phyloP scores from a whole-genome alignment of 2,113 vertebrate genomes.

The Marmota monax region DNA sequence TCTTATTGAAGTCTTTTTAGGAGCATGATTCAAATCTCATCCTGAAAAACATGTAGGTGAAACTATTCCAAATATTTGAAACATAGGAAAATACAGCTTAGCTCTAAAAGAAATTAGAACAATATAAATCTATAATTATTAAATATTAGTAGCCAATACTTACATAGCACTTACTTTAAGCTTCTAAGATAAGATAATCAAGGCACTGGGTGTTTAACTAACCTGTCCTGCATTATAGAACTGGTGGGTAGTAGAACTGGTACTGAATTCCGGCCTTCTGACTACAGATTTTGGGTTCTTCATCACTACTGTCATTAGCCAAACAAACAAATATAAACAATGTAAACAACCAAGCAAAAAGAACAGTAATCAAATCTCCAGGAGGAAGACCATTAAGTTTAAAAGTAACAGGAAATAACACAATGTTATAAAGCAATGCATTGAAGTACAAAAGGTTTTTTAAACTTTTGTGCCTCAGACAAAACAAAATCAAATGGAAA shows the following conservation, averaged over 20 bases:
- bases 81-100: not conserved
- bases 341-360: constrained; percentile 40
- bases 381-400: not conserved
- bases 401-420: constrained; percentile 7
- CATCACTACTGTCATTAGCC: not conserved
- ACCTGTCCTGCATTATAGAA: not conserved
- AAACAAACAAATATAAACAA: constrained; percentile 41
- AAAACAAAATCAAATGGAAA: constrained; percentile 57
- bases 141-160: not conserved
- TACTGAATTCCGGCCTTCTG: not conserved
- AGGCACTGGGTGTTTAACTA: not conserved
- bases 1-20: not conserved
- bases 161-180: not conserved
- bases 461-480: not conserved
- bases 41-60: constrained; percentile 8
- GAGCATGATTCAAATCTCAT: not conserved
- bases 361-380: not conserved
- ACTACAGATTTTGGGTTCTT: not conserved
- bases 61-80: not conserved
- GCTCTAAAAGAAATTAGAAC: not conserved
- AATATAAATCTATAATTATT: not conserved
- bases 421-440: constrained; percentile 39
- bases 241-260: not conserved
- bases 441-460: not conserved
- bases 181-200: not conserved